A percentile compares a stretch with the other conserved stretches of the same genome.
phyloP scores from a whole-genome alignment of 2,797 vertebrate genomes.

The Peromyscus eremicus region DNA sequence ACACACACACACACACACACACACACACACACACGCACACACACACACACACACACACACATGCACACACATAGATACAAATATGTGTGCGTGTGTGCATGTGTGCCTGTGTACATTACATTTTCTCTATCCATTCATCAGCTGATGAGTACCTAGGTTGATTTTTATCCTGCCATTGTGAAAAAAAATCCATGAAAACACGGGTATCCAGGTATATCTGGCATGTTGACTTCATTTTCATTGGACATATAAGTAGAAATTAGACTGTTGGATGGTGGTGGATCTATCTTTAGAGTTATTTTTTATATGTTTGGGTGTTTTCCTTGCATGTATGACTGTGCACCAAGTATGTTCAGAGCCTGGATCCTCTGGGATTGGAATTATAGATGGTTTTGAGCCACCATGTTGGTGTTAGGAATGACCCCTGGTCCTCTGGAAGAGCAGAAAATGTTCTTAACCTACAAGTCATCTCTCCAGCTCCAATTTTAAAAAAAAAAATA shows the following conservation, averaged over 20 bases:
- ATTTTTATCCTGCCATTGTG: neutral
- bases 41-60: too few relatives aligned
- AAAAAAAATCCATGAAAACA: neutral
- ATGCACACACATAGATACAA: too few relatives aligned
- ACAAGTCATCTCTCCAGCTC: neutral
- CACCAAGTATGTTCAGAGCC: neutral
- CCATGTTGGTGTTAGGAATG: neutral
- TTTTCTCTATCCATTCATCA: neutral
- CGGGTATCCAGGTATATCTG: neutral
- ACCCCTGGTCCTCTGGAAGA: neutral
- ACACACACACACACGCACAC: neutral
- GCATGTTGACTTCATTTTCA: neutral
- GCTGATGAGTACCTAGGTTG: neutral
- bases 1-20: too few relatives aligned
- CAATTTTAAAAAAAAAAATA: neutral
- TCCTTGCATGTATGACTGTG: neutral
- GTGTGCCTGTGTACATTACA: too few relatives aligned
- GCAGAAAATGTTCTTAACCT: neutral
- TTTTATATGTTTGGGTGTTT: neutral
- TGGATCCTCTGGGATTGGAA: neutral
- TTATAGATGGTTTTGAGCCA: neutral
- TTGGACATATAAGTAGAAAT: neutral
- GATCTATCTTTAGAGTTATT: neutral
- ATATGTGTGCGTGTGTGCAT: neutral
- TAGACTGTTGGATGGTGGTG: neutral